Percentiles rank a stretch among this genome's conserved stretches.
phyloP scores from a whole-genome alignment of 2,888 invertebrate species.

The Choreutis nemorana region DNA sequence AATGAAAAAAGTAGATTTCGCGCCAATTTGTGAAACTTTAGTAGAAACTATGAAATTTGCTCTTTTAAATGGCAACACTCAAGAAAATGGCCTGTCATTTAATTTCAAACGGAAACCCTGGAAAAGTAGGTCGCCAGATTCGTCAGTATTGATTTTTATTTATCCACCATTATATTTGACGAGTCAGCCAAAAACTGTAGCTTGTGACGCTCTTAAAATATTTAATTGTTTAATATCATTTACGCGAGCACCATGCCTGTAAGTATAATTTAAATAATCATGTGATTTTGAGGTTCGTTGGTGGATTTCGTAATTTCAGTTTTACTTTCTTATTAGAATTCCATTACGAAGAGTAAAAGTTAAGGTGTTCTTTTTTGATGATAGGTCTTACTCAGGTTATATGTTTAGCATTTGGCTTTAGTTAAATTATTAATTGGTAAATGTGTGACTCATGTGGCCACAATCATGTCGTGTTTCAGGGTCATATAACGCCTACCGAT shows the following conservation, averaged over 20 bases:
- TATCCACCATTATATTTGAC: constrained; percentile 34
- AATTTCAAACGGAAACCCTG: constrained; percentile 22
- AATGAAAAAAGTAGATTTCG: too few relatives aligned
- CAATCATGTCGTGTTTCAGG: constrained; percentile 8
- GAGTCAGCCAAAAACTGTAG: too few relatives aligned
- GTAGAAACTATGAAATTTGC: constrained; percentile 12
- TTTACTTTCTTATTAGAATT: not conserved
- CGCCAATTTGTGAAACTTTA: too few relatives aligned
- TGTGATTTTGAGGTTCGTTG: constrained; percentile 31
- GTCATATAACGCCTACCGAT: constrained; percentile 5
- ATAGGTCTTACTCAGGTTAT: too few relatives aligned
- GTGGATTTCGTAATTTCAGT: constrained; percentile 18
- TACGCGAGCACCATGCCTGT: constrained; percentile 51
- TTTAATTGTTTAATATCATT: too few relatives aligned
- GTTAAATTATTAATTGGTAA: too few relatives aligned
- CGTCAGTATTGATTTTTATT: constrained; percentile 57
- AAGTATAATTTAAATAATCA: constrained; percentile 29
- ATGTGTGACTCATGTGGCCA: constrained; percentile 7
- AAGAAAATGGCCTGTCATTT: constrained; percentile 29
- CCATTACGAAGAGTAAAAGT: not conserved
- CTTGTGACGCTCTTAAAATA: too few relatives aligned
- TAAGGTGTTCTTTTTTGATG: not conserved
- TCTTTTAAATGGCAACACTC: constrained; percentile 19
- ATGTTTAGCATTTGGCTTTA: too few relatives aligned
- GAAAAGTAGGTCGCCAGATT: constrained; percentile 47